Evolutionary conservation across 2,113 vertebrate species (phyloP).

Genomic region (Pavo muticus): DNA sequence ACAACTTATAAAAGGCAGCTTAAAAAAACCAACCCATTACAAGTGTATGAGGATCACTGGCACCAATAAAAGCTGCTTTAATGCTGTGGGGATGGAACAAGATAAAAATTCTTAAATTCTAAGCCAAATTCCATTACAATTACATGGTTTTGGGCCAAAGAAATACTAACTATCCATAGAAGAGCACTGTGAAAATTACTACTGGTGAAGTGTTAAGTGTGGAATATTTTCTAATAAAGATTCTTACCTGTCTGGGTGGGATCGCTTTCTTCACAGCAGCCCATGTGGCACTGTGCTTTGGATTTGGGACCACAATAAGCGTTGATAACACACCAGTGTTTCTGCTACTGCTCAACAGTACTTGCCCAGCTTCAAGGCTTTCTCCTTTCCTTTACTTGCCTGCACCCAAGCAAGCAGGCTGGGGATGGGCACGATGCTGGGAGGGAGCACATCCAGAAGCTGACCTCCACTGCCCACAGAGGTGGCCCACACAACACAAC

Average conservation of each 20-base stretch:
- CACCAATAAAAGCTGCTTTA: background rate
- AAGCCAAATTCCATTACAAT: background rate
- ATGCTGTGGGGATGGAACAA: background rate
- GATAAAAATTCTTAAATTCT: background rate
- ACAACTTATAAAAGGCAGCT: fast-evolving
- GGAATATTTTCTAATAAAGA: fast-evolving
- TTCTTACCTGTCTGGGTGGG: fast-evolving
- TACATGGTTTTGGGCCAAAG: background rate
- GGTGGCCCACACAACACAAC: fast-evolving
- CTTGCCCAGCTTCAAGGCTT: background rate
- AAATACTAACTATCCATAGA: background rate
- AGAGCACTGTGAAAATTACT: background rate
- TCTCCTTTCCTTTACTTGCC: background rate
- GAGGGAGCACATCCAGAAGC: background rate
- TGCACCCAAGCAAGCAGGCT: fast-evolving
- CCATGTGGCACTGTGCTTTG: fast-evolving
- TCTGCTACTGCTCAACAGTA: fast-evolving
- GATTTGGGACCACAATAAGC: fast-evolving
- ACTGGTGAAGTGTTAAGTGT: fast-evolving
- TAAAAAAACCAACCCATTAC: background rate
- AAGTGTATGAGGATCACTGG: background rate
- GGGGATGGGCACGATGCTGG: too few relatives aligned
- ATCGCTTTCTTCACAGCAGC: background rate
- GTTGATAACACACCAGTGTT: fast-evolving
- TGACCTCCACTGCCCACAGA: too few relatives aligned